Evolutionary conservation across 2,888 invertebrate species (phyloP), one percentile per base, ranked within the genome.

Genomic region (Pollenia amentaria): DNA sequence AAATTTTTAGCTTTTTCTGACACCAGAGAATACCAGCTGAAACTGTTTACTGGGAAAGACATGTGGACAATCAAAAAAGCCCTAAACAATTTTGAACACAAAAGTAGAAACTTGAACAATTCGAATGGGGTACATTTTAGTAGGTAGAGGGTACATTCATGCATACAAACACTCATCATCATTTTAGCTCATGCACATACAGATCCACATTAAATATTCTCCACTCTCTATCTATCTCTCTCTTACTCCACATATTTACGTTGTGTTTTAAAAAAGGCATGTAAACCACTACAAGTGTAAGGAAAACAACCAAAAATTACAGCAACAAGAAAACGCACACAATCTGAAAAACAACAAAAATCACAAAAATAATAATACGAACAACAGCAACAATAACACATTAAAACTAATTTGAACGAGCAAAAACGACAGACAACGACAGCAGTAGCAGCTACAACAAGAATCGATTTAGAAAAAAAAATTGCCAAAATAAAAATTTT

Each of bases 401-500:
- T 62, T 62, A 57, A 65, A 73, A 73, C 80, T 73, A 80, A 80
- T 73, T 73, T 64, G 60, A 69, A 82, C 53, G 76, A 69, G 60
- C 82, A 62, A 82, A 76, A 69, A 69, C 76, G 76, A 82, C 67
- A 48, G 55, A 73, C 81, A 79, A 62, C 81, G 65, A 51, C 57
- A 65, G 53, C 77, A 42, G n/a, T 57, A 62, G 29, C 62, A 72
- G 73, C 91, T 48, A 46, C 73, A 76, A 78, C 72, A 51, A 46
- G 14, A 72, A 62, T 42, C 38, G 40, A 46, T 75, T 72, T 75
- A 82, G 75, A 80, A 69, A 76, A 89, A 73, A 88, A 87, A 85
- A 84, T 81, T 91, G 90, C 91, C 91, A 92, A 92, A 91, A 88
- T 87, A 89, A 88, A 89, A 88, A 78, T 87, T 89, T 72, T 84